A percentile compares a stretch with the other conserved stretches of the same genome.
Evolutionary conservation across 2,797 vertebrate species (phyloP).

Genomic region (Phataginus tricuspis): DNA sequence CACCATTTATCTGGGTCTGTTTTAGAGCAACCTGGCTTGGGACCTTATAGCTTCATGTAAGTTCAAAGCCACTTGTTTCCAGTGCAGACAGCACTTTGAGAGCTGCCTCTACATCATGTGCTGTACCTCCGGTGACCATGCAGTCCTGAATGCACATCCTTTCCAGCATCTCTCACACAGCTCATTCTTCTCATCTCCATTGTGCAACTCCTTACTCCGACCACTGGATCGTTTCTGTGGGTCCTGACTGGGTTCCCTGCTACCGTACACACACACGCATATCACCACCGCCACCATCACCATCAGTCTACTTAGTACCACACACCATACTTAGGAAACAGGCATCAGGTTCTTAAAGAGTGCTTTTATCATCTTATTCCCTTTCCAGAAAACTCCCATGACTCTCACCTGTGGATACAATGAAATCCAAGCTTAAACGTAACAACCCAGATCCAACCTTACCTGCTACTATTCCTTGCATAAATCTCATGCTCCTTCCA

Average conservation of each 20-base stretch:
- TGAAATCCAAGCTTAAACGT: not conserved
- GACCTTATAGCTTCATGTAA: not conserved
- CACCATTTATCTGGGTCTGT: not conserved
- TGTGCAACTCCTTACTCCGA: not conserved
- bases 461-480: not conserved
- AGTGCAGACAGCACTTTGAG: not conserved
- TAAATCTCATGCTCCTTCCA: not conserved
- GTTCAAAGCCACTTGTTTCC: not conserved
- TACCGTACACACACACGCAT: not conserved
- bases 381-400: not conserved
- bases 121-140: not conserved
- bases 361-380: not conserved
- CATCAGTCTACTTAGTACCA: not conserved
- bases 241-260: not conserved
- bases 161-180: not conserved
- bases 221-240: not conserved
- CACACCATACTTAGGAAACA: not conserved
- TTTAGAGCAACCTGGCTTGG: not conserved
- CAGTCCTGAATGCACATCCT: not conserved
- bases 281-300: rapidly evolving
- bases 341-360: not conserved
- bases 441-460: not conserved
- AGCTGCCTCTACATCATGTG: not conserved
- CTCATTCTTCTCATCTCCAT: not conserved
- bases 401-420: not conserved